Conservation (phyloP, 2,113 vertebrate genomes). For the Callithrix jacchus region DNA sequence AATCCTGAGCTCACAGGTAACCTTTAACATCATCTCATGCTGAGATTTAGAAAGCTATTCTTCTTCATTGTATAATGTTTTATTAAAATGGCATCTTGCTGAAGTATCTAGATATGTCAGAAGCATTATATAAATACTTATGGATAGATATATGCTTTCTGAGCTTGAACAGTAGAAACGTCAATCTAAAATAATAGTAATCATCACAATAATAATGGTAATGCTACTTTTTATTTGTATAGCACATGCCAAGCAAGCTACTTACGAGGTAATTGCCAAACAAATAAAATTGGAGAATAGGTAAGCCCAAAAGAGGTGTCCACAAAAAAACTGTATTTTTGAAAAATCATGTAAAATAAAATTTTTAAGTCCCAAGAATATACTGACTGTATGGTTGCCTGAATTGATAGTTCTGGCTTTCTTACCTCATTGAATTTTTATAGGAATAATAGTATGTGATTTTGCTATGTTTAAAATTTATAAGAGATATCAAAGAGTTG, state of each 20-base stretch:
- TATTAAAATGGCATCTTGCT: conserved; percentile 14
- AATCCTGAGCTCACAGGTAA: conserved; percentile 3
- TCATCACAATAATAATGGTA: neutral
- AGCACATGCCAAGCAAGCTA: neutral
- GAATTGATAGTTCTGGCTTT: conserved; percentile 28
- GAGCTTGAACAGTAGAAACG: neutral
- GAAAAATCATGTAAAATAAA: neutral
- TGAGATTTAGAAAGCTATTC: neutral
- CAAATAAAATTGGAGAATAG: neutral
- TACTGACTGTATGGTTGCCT: neutral
- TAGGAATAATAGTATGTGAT: conserved; percentile 63
- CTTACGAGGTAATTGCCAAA: neutral
- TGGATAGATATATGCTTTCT: neutral
- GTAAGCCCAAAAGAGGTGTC: neutral
- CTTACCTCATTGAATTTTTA: conserved; percentile 47
- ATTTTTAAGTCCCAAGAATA: neutral
- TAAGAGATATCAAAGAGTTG: conserved; percentile 72
- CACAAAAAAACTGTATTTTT: neutral
- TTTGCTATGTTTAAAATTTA: conserved; percentile 73
- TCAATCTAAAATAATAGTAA: neutral
- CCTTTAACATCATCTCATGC: neutral
- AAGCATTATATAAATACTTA: neutral
- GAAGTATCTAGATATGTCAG: neutral
- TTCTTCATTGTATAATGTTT: conserved; percentile 30
- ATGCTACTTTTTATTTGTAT: neutral